phyloP scores from a whole-genome alignment of 2,888 invertebrate species.

The Synanthedon formicaeformis region DNA sequence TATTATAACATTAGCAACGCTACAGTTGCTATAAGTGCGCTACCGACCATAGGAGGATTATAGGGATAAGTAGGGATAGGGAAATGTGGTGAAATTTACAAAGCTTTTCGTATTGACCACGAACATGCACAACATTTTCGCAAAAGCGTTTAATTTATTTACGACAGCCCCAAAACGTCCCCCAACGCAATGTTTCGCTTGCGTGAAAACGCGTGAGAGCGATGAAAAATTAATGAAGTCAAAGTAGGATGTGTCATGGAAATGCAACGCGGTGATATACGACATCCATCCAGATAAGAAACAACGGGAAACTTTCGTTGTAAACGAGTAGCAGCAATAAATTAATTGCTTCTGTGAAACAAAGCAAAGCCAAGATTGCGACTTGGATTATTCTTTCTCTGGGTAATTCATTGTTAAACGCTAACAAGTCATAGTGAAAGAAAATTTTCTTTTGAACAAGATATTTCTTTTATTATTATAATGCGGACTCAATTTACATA shows the following conservation, averaged over 20 bases:
- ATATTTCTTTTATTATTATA: background rate
- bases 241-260: slow-evolving; percentile 31
- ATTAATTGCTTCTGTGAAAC: background rate
- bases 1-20: too few relatives aligned
- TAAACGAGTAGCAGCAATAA: background rate
- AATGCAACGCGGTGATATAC: slow-evolving; percentile 16
- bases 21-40: too few relatives aligned
- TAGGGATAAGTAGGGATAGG: too few relatives aligned
- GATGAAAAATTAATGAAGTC: slow-evolving; percentile 43
- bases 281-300: slow-evolving; percentile 4
- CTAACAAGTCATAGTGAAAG: background rate
- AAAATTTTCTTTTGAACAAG: background rate
- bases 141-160: background rate
- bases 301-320: slow-evolving; percentile 3
- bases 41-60: too few relatives aligned
- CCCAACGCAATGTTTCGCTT: slow-evolving; percentile 9
- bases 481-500: slow-evolving; percentile 1
- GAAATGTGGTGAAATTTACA: too few relatives aligned
- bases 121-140: too few relatives aligned
- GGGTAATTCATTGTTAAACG: background rate
- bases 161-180: slow-evolving; percentile 10
- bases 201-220: slow-evolving; percentile 29
- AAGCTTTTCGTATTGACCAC: too few relatives aligned
- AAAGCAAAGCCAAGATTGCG: background rate
- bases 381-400: background rate